Evolutionary conservation across 2,113 vertebrate genomes (phyloP), one percentile per base, ranked within the genome.

Genomic region (Anseranas semipalmata): DNA sequence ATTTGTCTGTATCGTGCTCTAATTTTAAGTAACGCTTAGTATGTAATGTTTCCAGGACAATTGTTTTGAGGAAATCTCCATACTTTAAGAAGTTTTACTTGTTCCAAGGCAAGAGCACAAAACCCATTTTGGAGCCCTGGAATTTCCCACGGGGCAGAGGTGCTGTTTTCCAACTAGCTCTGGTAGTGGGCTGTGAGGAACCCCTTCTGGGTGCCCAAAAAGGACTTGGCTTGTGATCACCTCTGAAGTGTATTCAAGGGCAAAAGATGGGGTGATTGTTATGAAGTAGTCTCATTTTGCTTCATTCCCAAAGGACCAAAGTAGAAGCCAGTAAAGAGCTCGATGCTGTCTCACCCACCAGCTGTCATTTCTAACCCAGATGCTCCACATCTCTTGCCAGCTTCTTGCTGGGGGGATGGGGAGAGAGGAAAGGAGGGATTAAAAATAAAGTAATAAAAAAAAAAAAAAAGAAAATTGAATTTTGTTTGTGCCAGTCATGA

Each of bases 241-340:
- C 75, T 80, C 48, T 92, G 70, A 86, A 79, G 58, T 90, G 93
- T 95, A 76, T 92, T 95, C 39, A 72, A 93, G 83, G 90, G 73
- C 86, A 93, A 91, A 96, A 68, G 62, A 58, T 85, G 60, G 84
- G 43, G 70, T 60, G 73, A 89, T 76, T 84, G 11, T 74, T 92
- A 32, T 52, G 83, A 94, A 80, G 60, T 80, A 85, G 56, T 72
- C 76, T 94, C 19, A 15, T 78, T 92, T 91, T 90, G 52, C 19
- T 96, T 93, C 16, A 56, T 87, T 93, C 84, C 72, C 92, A 91
- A 60, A 89, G 76, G 65, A 79, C 72, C 52, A 62, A 87, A 96
- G 66, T 15, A 85, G 71, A 87, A 95, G 39, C 60, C 68, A 78
- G 68, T 53, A 48, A 85, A 94, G 73, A 63, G 30, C 33, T 55